Evolutionary conservation across 2,888 invertebrate species (phyloP), one percentile per base, ranked within the genome.

Genomic region (Tipula helvola): DNA sequence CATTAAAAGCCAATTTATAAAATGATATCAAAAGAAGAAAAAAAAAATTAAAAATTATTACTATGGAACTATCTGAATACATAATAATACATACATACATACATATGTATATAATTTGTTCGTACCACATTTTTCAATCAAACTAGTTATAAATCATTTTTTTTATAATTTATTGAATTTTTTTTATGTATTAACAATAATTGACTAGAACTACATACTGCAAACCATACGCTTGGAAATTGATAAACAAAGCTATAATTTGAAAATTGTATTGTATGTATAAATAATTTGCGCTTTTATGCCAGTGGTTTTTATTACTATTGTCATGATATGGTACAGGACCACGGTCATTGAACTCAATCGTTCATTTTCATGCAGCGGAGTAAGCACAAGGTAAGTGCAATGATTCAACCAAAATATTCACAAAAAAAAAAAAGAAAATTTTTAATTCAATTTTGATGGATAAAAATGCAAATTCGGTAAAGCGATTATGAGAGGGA

Each of bases 1-100:
- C 84, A 84, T 84, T 84, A 84, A 84, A 84, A 84, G 84, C 84
- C 84, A 84, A 84, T 84, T 84, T 41, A 84, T 39, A 84, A 84
- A 84, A 84, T 84, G 41, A 84, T 39, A 84, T 84, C 71, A 71
- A 71, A 71, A 71, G 71, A 71, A 28, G 10, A 10, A 71, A 12
- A 18, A 28, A 28, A 28, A 71, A 28, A 71, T 12, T 52, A 16
- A 52, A 71, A 71, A 71, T 28, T 71, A 13, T 71, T 28, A 71
- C 71, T 7, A 71, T 18, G 12, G 28, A 71, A 71, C 28, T 71
- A 28, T 52, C n/a, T 52, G 12, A 10, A 44, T 44, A 44, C 10
- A 44, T 44, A 44, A 2, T 39, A 39, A n/a, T 52, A 16, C 8
- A 5, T 52, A 52, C n/a, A 47, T 3, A 47, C n/a, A 28, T 71